Percentiles rank a stretch among this genome's conserved stretches.
Evolutionary conservation across 2,113 vertebrate genomes (phyloP).

Genomic region (Marmota flaviventris): DNA sequence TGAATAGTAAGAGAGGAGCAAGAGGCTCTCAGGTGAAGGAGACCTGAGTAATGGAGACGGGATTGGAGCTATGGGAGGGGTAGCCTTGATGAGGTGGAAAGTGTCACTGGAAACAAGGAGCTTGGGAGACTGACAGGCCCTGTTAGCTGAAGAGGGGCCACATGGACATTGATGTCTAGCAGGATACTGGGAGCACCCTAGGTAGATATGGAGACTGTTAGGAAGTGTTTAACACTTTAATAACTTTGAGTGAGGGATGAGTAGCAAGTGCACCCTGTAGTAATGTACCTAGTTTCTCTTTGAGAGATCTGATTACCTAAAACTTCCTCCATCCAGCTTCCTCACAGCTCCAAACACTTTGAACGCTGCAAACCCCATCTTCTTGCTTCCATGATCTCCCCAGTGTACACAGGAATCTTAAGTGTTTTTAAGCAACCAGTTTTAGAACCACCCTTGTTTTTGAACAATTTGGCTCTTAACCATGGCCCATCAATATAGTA

Average conservation of each 20-base stretch:
- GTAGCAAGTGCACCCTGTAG: too few species aligned
- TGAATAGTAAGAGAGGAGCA: background rate
- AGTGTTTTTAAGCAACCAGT: background rate
- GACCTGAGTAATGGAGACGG: background rate
- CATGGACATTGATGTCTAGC: background rate
- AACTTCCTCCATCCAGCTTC: background rate
- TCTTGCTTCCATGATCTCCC: background rate
- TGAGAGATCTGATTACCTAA: background rate
- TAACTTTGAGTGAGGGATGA: background rate
- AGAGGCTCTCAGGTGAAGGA: background rate
- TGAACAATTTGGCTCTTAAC: background rate
- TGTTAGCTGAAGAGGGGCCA: background rate
- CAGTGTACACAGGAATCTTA: background rate
- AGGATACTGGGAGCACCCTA: background rate
- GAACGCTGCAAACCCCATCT: background rate
- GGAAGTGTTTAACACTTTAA: background rate
- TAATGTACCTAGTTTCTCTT: background rate
- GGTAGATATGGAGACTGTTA: background rate
- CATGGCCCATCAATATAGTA: background rate
- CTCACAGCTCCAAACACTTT: background rate
- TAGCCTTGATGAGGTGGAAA: background rate
- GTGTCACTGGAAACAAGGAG: rapidly evolving
- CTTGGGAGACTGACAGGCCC: background rate
- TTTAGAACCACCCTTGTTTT: background rate
- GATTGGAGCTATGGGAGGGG: background rate